phyloP scores from a whole-genome alignment of 2,888 invertebrate genomes.

The Nephrotoma appendiculata region DNA sequence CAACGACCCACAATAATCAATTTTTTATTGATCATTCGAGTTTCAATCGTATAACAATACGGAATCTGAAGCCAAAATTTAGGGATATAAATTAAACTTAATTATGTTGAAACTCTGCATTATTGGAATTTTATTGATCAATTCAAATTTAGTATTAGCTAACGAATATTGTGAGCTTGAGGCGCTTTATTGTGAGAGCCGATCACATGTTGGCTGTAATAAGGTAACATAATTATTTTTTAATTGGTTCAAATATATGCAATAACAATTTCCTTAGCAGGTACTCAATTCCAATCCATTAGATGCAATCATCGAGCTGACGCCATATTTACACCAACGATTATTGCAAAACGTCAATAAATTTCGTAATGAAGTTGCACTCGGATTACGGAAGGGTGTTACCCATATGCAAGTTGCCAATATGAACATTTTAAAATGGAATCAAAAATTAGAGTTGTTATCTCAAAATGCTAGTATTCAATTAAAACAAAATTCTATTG shows the following conservation, averaged over 20 bases:
- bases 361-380: neutral
- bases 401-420: neutral
- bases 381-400: neutral
- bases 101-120: neutral
- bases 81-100: too few relatives aligned
- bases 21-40: neutral
- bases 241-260: too few relatives aligned
- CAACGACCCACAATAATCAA: too few relatives aligned
- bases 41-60: neutral
- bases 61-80: neutral
- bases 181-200: neutral
- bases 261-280: neutral
- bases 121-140: neutral
- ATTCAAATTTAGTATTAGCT: neutral
- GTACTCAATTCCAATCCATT: neutral
- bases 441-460: neutral
- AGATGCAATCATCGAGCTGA: neutral
- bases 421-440: neutral
- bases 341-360: neutral
- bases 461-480: neutral
- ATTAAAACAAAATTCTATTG: neutral
- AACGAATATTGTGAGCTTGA: neutral
- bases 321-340: neutral
- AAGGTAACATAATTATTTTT: neutral
- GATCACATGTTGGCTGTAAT: neutral